phyloP scores from a whole-genome alignment of 2,113 vertebrate genomes.

The Lepus timidus region DNA sequence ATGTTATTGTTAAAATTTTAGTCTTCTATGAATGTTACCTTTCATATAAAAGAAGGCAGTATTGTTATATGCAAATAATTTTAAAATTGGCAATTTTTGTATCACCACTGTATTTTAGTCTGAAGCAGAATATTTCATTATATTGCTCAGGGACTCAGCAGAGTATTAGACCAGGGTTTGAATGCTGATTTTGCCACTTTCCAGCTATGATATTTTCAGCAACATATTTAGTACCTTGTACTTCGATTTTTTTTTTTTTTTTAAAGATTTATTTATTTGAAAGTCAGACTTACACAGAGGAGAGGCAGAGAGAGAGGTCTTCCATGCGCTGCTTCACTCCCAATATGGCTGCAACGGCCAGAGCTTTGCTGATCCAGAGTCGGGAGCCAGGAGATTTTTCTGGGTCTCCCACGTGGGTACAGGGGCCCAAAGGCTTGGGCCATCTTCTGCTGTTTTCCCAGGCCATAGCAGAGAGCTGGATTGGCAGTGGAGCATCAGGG shows the following conservation, averaged over 20 bases:
- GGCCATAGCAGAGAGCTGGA: too few relatives aligned
- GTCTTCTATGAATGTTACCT: conserved; percentile 15
- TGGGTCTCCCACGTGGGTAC: too few relatives aligned
- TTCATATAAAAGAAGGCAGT: conserved; percentile 37
- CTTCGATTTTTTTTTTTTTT: background rate
- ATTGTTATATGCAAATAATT: conserved; percentile 3
- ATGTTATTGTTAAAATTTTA: conserved; percentile 11
- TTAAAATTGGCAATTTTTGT: background rate
- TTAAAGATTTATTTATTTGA: too few relatives aligned
- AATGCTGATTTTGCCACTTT: background rate
- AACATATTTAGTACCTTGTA: background rate
- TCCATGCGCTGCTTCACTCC: too few relatives aligned
- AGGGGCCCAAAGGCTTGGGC: too few relatives aligned
- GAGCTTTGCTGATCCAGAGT: too few relatives aligned
- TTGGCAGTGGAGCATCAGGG: too few relatives aligned
- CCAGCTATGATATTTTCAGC: background rate
- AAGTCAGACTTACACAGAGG: too few relatives aligned
- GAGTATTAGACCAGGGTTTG: background rate
- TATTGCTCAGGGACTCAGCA: background rate
- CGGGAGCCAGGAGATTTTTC: too few relatives aligned
- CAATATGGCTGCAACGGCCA: too few relatives aligned
- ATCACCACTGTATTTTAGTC: background rate
- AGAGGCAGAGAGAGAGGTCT: too few relatives aligned
- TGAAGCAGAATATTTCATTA: background rate
- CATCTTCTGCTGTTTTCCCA: too few relatives aligned